Evolutionary conservation across 1,140 invertebrate species (phyloP).

Genomic region (Halyomorpha halys): DNA sequence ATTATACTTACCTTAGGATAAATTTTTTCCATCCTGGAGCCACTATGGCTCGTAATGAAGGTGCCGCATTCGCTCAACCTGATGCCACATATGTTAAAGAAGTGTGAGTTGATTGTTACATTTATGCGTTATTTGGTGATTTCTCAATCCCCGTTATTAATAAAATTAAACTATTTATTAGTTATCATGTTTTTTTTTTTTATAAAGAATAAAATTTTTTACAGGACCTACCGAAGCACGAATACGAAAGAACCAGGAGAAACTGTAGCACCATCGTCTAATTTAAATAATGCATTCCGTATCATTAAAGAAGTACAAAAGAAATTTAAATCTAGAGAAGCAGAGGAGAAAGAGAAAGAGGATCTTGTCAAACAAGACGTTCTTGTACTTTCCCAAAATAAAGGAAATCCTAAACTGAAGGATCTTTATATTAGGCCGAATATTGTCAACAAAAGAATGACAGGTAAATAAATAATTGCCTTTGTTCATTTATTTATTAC

Average conservation of each 20-base stretch:
- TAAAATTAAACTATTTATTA: not conserved
- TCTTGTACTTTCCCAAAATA: constrained; percentile 86
- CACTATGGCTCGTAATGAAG: constrained; percentile 85
- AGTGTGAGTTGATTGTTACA: constrained; percentile 60
- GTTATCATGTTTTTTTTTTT: not conserved
- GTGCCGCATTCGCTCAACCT: constrained; percentile 78
- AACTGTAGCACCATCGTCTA: constrained; percentile 85
- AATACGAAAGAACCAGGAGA: constrained; percentile 98
- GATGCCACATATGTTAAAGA: constrained; percentile 97
- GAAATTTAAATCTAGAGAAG: constrained; percentile 94
- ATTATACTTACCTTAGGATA: constrained; percentile 96
- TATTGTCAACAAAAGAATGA: constrained; percentile 96
- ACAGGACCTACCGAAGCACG: constrained; percentile 91
- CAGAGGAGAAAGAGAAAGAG: constrained; percentile 97
- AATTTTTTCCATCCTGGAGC: constrained; percentile 99
- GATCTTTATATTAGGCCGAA: constrained; percentile 98
- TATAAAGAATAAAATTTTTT: too few species aligned
- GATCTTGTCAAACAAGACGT: constrained; percentile 98
- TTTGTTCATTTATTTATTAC: not conserved
- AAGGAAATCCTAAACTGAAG: constrained; percentile 96
- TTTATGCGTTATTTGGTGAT: not conserved
- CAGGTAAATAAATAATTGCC: constrained; percentile 40
- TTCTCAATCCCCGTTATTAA: too few species aligned
- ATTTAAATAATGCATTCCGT: constrained; percentile 91
- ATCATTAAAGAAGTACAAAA: constrained; percentile 99